Evolutionary conservation across 2,797 vertebrate species (phyloP), one percentile per base, ranked within the genome.

Genomic region (Gymnothorax reevesii): DNA sequence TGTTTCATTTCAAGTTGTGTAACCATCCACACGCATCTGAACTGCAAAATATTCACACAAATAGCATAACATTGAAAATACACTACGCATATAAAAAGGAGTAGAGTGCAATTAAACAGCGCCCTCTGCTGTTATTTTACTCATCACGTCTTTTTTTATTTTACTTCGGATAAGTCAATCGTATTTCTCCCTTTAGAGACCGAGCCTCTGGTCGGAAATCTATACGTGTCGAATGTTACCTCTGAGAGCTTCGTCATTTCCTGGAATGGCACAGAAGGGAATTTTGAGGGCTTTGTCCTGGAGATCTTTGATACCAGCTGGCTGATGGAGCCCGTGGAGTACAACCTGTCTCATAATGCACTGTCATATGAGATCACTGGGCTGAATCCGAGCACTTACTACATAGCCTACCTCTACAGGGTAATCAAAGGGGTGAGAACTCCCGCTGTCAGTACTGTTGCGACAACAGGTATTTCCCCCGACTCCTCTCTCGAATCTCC

Each of bases 281-380:
- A 93, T 88, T 96, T 99, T 91, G 95, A 98, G 91, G 73, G 87
- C 92, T 99, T 98, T 97, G 95, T 96, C 93, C 94, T 99, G 97
- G 98, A 99, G 96, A 96, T 99, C 94, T 96, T 99, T 97, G 98
- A 99, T 97, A 97, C 97, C 88, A 97, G 97, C 95, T 98, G 97
- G 97, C 97, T 97, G 92, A 94, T 94, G 94, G 96, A 97, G 91
- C 95, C 94, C 57, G 91, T 92, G 92, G 97, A 97, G 90, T 97
- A 96, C 94, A 99, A 97, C 88, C 10, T 98, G 87, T 97, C 97
- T 66, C 94, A 92, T 88, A 91, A 92, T 92, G 94, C 94, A 86
- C 94, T 93, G 90, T 97, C 95, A 75, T 91, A 94, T 89, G 92
- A 96, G 84, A 92, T 99, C 93, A 95, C 96, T 91, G 98, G 97